Evolutionary conservation across 2,797 vertebrate species (phyloP), one percentile per base, ranked within the genome.

Genomic region (Pangasius larnaudii): DNA sequence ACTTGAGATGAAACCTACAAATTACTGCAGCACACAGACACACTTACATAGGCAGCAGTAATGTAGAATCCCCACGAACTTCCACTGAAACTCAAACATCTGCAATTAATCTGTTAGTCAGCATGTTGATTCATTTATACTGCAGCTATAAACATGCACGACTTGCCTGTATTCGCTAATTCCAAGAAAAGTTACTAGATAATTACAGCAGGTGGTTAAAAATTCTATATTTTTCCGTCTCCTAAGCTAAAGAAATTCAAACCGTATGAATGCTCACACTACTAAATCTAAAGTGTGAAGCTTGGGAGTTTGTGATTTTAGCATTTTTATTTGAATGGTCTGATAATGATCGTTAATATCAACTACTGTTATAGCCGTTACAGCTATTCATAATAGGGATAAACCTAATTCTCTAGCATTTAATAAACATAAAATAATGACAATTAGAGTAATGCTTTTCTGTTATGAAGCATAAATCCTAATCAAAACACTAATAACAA

Each of bases 1-100:
- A 89, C 74, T 86, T 72, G 78, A 13, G 63, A 87, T 89, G 88
- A 86, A 53, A 86, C 24, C 16, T 58, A 77, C 42, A 75, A 9
- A 46, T 71, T 18, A 72, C 59, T 58, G 24, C n/a, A 30, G 63
- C 46, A 39, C 81, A 63, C 67, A 88, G 39, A 83, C 27, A 18
- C 59, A 78, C 56, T 39, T 22, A 42, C 1, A 42, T 18, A 80
- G 27, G 36, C 19, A 84, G 4, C 11, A 2, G 49, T 5, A 27
- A 10, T 0, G 19, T 14, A 49, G 36, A 51, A 63, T 67, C 0
- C 72, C n/a, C 51, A 58, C 3, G 36, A 67, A 59, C 36, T 59
- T 82, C 10, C 18, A 3, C 36, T 58, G 16, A 65, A 80, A 71
- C 11, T 13, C 14, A 39, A 69, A 53, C 51, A 71, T 81, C 27